Base-by-base conservation (phyloP, 2,113 vertebrate genomes). In the Petromus typicus region DNA sequence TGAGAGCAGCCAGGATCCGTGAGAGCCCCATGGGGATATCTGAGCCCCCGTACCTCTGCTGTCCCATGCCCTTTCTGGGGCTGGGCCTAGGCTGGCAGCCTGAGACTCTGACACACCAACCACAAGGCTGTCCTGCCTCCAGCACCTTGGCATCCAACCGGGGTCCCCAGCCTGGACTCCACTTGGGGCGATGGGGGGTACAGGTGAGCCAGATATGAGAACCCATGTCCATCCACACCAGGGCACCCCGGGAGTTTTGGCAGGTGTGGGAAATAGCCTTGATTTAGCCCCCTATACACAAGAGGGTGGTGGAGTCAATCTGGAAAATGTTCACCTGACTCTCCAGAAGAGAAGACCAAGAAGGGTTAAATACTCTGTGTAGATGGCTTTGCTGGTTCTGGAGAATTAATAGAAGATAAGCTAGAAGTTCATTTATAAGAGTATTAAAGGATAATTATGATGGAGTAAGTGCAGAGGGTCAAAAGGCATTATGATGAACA, bases 361-460 rank as follows among this genome's bases (percentile, higher is more conserved):
- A 98, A 98, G 98, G 97, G 98, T 99, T 99, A 99, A 99, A 96
- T 97, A 97, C 96, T 99, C 98, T 98, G 98, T 98, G 98, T 98
- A 97, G 97, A 98, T 98, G 98, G 98, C 98, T 98, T 98, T 98
- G 98, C 98, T 98, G 98, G 97, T 98, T 98, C 97, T 98, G 97
- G 98, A 98, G 98, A 98, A 99, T 99, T 99, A 99, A 98, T 90
- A 83, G 98, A 98, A 98, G 98, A 99, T 98, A 98, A 98, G 98
- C 98, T 98, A 98, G 98, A 99, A 99, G 98, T 99, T 99, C 98
- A 98, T 99, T 99, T 98, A 98, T 99, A 99, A 99, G 98, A 98
- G 98, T 98, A 99, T 99, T 99, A 99, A 99, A 98, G 98, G 98
- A 99, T 99, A 99, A 99, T 99, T 99, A 98, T 98, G 98, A 98